A percentile compares a stretch with the other conserved stretches of the same genome.
Evolutionary conservation across 2,113 vertebrate genomes (phyloP).

Genomic region (Eclectus roratus): DNA sequence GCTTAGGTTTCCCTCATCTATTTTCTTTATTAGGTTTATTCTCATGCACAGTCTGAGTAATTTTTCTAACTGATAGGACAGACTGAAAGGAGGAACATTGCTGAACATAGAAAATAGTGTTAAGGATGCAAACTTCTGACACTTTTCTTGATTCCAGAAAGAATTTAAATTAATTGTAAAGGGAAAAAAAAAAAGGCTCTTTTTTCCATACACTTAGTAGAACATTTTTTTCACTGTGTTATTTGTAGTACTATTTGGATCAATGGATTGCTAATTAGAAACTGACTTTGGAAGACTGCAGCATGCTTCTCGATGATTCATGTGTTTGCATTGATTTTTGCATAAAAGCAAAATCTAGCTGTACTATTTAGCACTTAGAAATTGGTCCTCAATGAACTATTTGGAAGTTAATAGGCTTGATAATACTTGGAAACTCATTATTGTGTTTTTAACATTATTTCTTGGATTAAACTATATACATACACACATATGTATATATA

Average conservation of each 20-base stretch:
- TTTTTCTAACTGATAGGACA: background rate
- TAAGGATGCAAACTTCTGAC: background rate
- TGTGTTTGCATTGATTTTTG: constrained; percentile 77
- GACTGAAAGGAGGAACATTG: background rate
- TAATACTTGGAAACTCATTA: constrained; percentile 72
- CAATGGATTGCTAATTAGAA: constrained; percentile 75
- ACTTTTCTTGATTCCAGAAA: background rate
- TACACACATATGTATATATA: constrained; percentile 51
- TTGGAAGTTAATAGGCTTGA: constrained; percentile 72
- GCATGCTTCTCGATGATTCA: constrained; percentile 71
- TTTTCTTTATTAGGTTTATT: background rate
- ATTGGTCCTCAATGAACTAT: constrained; percentile 77
- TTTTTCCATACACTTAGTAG: background rate
- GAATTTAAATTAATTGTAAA: constrained; percentile 40
- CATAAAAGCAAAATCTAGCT: constrained; percentile 73
- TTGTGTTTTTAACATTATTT: constrained; percentile 71
- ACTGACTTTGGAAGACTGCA: constrained; percentile 68
- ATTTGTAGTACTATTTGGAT: constrained; percentile 62
- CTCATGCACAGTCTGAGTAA: background rate
- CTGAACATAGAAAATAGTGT: background rate
- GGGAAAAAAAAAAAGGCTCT: constrained; percentile 26
- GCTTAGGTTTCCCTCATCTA: background rate
- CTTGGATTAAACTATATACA: constrained; percentile 62
- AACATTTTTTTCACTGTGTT: constrained; percentile 22
- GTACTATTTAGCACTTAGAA: constrained; percentile 74